Base-by-base conservation (phyloP, 2,888 invertebrate species). In the Poecilus cupreus region DNA sequence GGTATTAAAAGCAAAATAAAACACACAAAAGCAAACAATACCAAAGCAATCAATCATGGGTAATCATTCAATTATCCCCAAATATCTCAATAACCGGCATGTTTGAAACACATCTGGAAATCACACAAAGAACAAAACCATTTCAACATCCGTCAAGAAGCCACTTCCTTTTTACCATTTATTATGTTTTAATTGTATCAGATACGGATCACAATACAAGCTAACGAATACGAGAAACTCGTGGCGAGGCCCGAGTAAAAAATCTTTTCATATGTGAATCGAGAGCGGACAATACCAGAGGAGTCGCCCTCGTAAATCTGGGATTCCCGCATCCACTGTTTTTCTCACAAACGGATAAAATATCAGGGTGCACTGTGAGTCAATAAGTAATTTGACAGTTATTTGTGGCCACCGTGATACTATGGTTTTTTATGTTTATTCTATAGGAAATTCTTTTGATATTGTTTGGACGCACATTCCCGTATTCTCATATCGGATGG, bases 221-320 rank as follows among this genome's bases (percentile, higher is more conserved):
- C 49, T 72, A 49, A 54, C 51, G 79, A 79, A 70, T 81, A 60
- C 80, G 72, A 80, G 70, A 74, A 79, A 83, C 82, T 80, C 77
- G 70, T 75, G 82, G 78, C 81, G 70, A 75, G 81, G 74, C 64
- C 8, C n/a, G 64, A 68, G 72, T 72, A 81, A 81, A 81, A 81
- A 81, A 75, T 81, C 81, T 74, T 74, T 81, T 81, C 46, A 60
- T 81, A 54, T 72, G 79, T 70, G 79, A 51, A 77, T 77, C 43
- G 18, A 72, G 43, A 6, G 24, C 78, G 83, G 82, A 82, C 83
- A 82, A 78, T 82, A 72, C 84, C 82, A 85, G n/a, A n/a, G 83
- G 70, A 68, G 82, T 82, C 86, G 86, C 86, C 86, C 86, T 86
- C 86, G 86, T 87, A 87, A 87, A 87, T 86, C 85, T 84, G 83